Evolutionary conservation across 2,113 vertebrate species (phyloP).

Genomic region (Mirza zaza): DNA sequence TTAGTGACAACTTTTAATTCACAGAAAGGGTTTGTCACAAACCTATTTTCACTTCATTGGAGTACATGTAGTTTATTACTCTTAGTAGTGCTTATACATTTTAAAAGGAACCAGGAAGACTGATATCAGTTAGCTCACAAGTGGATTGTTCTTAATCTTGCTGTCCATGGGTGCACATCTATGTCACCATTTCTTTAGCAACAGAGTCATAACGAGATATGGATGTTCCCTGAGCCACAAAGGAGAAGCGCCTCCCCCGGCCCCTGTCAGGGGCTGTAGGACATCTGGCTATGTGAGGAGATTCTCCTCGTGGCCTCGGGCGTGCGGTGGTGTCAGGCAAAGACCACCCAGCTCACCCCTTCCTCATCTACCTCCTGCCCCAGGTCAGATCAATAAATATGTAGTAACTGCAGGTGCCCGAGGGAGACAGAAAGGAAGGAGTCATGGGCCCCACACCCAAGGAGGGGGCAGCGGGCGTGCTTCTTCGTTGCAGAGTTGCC

Average conservation of each 20-base stretch:
- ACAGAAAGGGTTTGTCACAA: not conserved
- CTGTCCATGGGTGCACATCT: too few relatives aligned
- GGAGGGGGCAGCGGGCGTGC: fast-evolving
- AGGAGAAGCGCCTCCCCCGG: fast-evolving
- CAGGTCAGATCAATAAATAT: not conserved
- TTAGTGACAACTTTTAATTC: not conserved
- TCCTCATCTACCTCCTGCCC: not conserved
- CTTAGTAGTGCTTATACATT: not conserved
- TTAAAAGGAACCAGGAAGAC: not conserved
- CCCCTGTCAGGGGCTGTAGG: fast-evolving
- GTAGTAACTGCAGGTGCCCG: too few relatives aligned
- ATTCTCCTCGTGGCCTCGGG: fast-evolving
- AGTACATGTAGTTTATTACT: not conserved
- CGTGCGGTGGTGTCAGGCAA: too few relatives aligned
- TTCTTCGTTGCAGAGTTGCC: fast-evolving
- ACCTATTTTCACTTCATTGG: not conserved
- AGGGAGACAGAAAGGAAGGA: not conserved
- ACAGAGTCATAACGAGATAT: fast-evolving
- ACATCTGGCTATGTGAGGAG: fast-evolving
- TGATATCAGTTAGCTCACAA: not conserved
- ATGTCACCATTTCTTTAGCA: not conserved
- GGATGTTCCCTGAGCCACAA: fast-evolving
- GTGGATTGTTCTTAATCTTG: not conserved
- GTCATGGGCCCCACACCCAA: fast-evolving
- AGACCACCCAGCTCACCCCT: not conserved